Evolutionary conservation across 2,797 vertebrate genomes (phyloP).

Genomic region (Anomalospiza imberbis): DNA sequence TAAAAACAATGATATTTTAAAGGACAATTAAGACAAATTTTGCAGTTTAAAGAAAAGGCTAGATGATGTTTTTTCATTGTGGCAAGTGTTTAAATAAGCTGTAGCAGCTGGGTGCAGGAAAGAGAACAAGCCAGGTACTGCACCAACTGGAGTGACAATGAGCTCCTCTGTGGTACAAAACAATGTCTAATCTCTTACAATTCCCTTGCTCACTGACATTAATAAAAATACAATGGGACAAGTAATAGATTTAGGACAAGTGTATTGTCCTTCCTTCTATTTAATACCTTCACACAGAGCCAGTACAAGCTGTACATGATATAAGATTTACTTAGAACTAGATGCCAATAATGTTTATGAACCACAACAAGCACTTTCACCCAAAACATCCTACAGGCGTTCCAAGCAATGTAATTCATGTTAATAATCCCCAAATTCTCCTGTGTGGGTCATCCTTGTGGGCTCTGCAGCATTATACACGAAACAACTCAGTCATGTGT

Average conservation of each 20-base stretch:
- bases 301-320: background rate
- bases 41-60: background rate
- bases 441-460: background rate
- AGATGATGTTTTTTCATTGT: background rate
- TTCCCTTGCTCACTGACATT: constrained; percentile 30
- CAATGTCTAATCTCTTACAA: constrained; percentile 46
- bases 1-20: background rate
- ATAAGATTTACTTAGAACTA: background rate
- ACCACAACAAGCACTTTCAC: background rate
- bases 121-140: constrained; percentile 14
- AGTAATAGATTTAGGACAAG: constrained; percentile 42
- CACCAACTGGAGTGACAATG: background rate
- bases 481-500: background rate
- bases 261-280: background rate
- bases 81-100: constrained; percentile 9
- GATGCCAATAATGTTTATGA: background rate
- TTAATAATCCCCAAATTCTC: background rate
- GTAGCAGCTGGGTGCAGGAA: background rate
- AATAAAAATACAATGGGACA: constrained; percentile 47
- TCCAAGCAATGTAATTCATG: background rate
- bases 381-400: background rate
- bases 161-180: constrained; percentile 11
- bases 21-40: background rate
- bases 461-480: background rate
- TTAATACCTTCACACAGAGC: background rate